Conservation (phyloP, 2,113 vertebrate species). For the Todiramphus chloris region DNA sequence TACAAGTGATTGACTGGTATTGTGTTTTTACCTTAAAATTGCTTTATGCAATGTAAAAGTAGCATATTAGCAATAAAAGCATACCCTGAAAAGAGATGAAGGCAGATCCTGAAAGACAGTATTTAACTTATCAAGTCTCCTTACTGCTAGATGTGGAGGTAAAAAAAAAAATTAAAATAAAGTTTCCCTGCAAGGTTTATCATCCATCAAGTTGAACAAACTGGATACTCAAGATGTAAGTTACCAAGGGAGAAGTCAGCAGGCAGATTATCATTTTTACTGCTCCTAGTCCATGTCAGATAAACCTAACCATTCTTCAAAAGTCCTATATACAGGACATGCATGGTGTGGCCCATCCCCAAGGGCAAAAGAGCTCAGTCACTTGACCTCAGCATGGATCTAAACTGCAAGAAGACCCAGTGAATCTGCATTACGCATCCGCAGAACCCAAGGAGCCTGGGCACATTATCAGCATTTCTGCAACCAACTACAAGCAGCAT, state of each 20-base stretch:
- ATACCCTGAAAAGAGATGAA: background rate
- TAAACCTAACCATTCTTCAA: background rate
- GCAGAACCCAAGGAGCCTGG: background rate
- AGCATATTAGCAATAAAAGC: background rate
- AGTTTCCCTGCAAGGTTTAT: background rate
- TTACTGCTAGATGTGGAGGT: background rate
- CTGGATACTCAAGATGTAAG: background rate
- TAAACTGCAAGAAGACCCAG: background rate
- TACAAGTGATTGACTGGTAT: background rate
- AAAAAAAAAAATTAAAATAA: background rate
- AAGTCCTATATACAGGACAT: background rate
- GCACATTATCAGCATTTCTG: background rate
- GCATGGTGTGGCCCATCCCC: accelerated
- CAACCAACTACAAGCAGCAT: background rate
- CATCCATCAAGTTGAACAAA: background rate
- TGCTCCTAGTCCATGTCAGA: too few species aligned
- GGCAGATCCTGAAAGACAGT: background rate
- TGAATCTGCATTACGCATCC: accelerated
- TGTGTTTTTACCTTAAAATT: background rate
- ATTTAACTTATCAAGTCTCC: background rate
- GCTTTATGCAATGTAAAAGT: background rate
- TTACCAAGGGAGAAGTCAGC: background rate
- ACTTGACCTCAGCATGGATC: background rate
- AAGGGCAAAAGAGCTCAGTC: accelerated
- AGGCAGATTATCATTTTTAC: background rate